Base-by-base conservation (phyloP, 2,797 vertebrate species). In the Lacerta agilis region DNA sequence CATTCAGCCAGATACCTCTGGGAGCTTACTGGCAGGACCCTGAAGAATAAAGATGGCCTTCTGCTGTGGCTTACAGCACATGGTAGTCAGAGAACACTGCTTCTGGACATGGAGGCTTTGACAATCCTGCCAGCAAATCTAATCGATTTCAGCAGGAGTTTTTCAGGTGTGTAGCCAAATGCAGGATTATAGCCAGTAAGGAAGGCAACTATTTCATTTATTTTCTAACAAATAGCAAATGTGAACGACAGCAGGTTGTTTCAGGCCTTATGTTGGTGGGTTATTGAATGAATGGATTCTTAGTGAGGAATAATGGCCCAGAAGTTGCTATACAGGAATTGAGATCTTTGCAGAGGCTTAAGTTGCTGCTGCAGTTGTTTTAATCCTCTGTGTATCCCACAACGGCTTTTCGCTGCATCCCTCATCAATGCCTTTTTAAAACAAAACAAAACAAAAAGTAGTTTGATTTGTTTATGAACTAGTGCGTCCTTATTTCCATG, bases 391-490 rank as follows among this genome's bases (percentile, higher is more conserved):
- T 15, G 91, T 92, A 90, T 85, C 89, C 94, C 90, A 72, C 88
- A 89, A 94, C 69, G 58, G 87, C 86, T 82, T 90, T 89, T 86
- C 58, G 87, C 88, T 73, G 79, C 87, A 93, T 91, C 92, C 82
- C 76, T 87, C 27, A 55, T 58, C 17, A 55, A 13, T 41, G 89
- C 89, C 92, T 88, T 93, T 94, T 8, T 1, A 3, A 49, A 49
- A 41, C 43, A 73, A 23, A 3, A 10, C n/a, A 67, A 49, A 67
- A 67, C 25, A 67, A 67, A 25, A 67, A 64, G 94, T 77, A 94
- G 88, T 94, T 94, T 92, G 91, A 94, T 95, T 94, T 94, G 94
- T 94, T 94, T 94, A 93, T 92, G 91, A 96, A 93, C 91, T 87
- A 72, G 93, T 77, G 88, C 82, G 86, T 93, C 90, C 91, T 91